Conservation (phyloP, 2,888 invertebrate species). For the Eupithecia subfuscata region DNA sequence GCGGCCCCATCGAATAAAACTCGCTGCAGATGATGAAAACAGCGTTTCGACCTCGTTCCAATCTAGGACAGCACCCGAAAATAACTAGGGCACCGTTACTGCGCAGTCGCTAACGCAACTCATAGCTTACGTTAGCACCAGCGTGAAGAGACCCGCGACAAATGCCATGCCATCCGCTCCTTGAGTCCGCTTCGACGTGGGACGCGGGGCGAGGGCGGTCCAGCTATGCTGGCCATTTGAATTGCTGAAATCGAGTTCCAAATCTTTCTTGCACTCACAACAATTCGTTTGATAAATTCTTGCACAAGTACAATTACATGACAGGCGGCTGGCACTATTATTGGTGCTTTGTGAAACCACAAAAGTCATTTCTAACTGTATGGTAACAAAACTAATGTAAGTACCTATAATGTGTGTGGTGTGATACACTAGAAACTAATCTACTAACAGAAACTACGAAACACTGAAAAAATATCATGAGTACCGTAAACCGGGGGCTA, state of each 20-base stretch:
- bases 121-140: slow-evolving; percentile 57
- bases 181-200: slow-evolving; percentile 2
- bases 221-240: slow-evolving; percentile 46
- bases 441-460: neutral
- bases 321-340: neutral
- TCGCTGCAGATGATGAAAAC: slow-evolving; percentile 76
- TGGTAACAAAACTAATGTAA: neutral
- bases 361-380: neutral
- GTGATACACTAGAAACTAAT: neutral
- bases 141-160: slow-evolving; percentile 50
- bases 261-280: slow-evolving; percentile 56
- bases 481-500: too few species aligned
- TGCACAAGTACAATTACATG: slow-evolving; percentile 22
- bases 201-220: slow-evolving; percentile 47
- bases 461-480: neutral
- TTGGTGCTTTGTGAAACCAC: neutral
- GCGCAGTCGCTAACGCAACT: slow-evolving; percentile 76
- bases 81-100: slow-evolving; percentile 81
- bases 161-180: slow-evolving; percentile 34
- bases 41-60: slow-evolving; percentile 75
- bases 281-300: slow-evolving; percentile 27
- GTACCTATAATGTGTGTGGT: too few species aligned
- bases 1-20: slow-evolving; percentile 78
- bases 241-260: slow-evolving; percentile 71
- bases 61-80: slow-evolving; percentile 80